Evolutionary conservation across 2,888 invertebrate species (phyloP), one percentile per base, ranked within the genome.

Genomic region (Lochmaea capreae): DNA sequence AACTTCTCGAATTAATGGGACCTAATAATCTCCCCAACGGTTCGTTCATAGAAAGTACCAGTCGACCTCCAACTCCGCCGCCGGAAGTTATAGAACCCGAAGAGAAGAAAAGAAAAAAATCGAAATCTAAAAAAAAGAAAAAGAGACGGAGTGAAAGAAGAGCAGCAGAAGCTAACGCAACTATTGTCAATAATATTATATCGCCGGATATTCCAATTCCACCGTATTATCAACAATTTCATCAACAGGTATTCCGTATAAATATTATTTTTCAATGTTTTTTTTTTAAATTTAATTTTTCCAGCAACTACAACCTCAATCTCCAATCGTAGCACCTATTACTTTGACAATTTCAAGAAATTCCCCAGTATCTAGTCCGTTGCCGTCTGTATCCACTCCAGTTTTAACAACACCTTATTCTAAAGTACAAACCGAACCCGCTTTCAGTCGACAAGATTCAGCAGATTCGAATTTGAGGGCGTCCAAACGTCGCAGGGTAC

Each of bases 401-500:
- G 61, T 43, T 22, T 14, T 26, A 39, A 33, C 58, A 49, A n/a
- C 77, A 14, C 54, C 62, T 16, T 57, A 43, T 65, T 71, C 73
- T n/a, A 77, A 76, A 73, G 70, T 72, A 61, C 75, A 77, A 39
- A 65, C 63, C 2, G 77, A 76, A 61, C 14, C 63, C 1, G 63
- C 52, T n/a, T 71, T 67, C 22, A 52, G 65, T 59, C 69, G 75
- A n/a, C 78, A 78, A 42, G 79, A 80, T 58, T 75, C 80, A 8
- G 72, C 75, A 9, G 78, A 93, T 81, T 92, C 87, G 18, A 94
- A 92, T 78, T 83, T 87, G 83, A 89, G 95, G 52, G 91, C 92
- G 1, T 95, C 95, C 0, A 95, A 95, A 86, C 90, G 95, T 74
- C 90, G 94, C 81, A 88, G 95, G 57, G 92, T 95, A 42, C 95